Base-by-base conservation (phyloP, 2,888 invertebrate genomes). In the Tanypteryx hageni region DNA sequence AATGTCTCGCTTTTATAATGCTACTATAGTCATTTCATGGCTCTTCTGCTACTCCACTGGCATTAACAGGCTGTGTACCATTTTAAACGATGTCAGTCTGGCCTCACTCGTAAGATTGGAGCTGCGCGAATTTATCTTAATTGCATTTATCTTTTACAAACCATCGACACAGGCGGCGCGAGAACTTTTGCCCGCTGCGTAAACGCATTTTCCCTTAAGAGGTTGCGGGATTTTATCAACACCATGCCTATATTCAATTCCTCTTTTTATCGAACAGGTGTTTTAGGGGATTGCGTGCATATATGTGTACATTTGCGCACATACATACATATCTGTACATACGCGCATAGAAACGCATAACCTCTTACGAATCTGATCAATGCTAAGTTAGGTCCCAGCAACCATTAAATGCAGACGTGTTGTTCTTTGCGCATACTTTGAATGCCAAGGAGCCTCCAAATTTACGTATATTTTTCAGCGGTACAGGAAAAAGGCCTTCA, bases 401-500 rank as follows among this genome's bases (percentile, higher is more conserved):
- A 27, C 5, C 76, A 76, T 76, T 27, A 22, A 22, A 27, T 22
- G 22, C 27, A 76, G 76, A 76, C 22, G 76, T 76, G 76, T 22
- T 27, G 22, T 76, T 76, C 76, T 27, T n/a, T 76, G 22, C 22
- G 76, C 13, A 76, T 27, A 76, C 22, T 76, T 76, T 76, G 27
- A 76, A 76, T 76, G 76, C 76, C 3, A 76, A 76, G 76, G 27
- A 14, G 76, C 22, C 22, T 76, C 27, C 76, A 22, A 27, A 76
- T 76, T 22, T 76, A 76, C 27, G 27, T 76, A 76, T 76, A 76
- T 76, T 76, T 76, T 76, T 76, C 76, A 76, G n/a, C 22, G 68
- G 68, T 68, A 68, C 76, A 22, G 76, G 76, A 76, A 76, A 76
- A 44, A 76, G 76, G 27, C 22, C 13, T 22, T 76, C 76, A 76